Base-by-base conservation (phyloP, 1,140 invertebrate species). In the Amyelois transitella region DNA sequence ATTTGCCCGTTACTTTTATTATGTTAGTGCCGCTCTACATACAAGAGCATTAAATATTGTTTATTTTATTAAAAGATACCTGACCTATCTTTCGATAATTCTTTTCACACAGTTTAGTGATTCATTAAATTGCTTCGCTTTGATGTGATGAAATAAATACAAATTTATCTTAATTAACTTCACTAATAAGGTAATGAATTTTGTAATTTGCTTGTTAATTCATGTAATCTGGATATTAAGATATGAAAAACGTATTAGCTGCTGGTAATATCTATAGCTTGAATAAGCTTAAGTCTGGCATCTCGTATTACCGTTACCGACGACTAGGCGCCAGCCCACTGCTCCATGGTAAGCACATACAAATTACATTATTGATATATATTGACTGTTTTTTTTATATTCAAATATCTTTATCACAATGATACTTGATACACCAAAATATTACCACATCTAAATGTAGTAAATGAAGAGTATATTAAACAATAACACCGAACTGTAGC, bases 251-350 rank as follows among this genome's bases (percentile, higher is more conserved):
- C 1, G n/a, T 38, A 38, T 38, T 38, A 14, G 32, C 17, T 38
- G 32, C 12, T 38, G n/a, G 22, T 8, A 8, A 12, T 32, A 32
- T 2, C 32, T 38, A 38, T 38, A 38, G 32, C 45, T 17, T 21
- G 19, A 48, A 48, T 48, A 48, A 72, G 67, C 69, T 65, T 68
- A 65, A 67, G 66, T 69, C 69, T 73, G 75, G 73, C 68, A 78
- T 81, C 74, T 84, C 60, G 78, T 75, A 75, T 81, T 84, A 84
- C 81, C 81, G 81, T 84, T 84, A 84, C 60, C 64, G 66, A 53
- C 68, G 58, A 64, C 64, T 58, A 63, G 77, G 81, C 81, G 78
- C 78, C 77, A 69, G 56, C 63, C 63, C 60, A 70, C 66, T 65
- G 67, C 58, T 59, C 55, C 61, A 62, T 61, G 61, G 51, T 62